These are phyloP conservation scores for Lypha dubia DNA, from an alignment of 2,888 invertebrate species.

Conservation along the genomic window DNA sequence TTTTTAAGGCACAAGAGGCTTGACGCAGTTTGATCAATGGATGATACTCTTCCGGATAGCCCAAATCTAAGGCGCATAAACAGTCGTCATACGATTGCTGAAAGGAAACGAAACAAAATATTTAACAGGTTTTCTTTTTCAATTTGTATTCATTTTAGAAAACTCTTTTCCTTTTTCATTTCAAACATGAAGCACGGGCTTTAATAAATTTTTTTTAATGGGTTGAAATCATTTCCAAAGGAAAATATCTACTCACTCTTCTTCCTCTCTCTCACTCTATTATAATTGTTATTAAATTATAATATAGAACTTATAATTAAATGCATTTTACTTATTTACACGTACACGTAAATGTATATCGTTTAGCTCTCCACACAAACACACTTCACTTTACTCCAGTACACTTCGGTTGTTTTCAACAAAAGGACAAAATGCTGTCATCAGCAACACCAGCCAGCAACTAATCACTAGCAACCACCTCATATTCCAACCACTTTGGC, in stretches of 20 bases:
- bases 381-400: constrained; percentile 21
- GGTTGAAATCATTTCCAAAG: constrained; percentile 31
- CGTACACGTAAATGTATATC: constrained; percentile 45
- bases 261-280: too few species aligned
- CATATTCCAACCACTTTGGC: not conserved
- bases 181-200: not conserved
- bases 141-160: not conserved
- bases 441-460: constrained; percentile 55
- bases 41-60: constrained; percentile 77
- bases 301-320: constrained; percentile 65
- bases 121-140: not conserved
- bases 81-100: constrained; percentile 78
- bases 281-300: constrained; percentile 58
- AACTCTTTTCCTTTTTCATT: not conserved
- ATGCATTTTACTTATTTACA: constrained; percentile 57
- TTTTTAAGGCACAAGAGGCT: constrained; percentile 79
- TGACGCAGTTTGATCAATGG: constrained; percentile 77
- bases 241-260: constrained; percentile 57
- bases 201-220: constrained; percentile 34
- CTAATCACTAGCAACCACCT: constrained; percentile 34
- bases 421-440: constrained; percentile 57
- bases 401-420: constrained; percentile 39
- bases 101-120: constrained; percentile 23
- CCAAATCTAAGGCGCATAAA: constrained; percentile 76
- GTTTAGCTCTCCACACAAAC: constrained; percentile 23